Conservation (phyloP, 2,888 invertebrate species). For the Saturnia pavonia region DNA sequence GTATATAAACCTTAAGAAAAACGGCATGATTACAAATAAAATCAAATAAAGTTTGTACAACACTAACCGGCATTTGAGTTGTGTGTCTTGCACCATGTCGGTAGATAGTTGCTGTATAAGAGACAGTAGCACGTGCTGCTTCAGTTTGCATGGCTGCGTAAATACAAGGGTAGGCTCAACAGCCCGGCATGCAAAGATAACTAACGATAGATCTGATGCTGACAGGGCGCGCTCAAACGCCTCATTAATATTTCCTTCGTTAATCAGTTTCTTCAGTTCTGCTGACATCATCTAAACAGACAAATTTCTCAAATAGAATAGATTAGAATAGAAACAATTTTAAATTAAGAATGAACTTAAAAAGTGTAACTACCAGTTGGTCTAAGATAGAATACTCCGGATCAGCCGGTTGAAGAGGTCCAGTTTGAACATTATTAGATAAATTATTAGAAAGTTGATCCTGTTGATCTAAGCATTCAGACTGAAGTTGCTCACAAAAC, state of each 20-base stretch:
- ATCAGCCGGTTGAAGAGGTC: conserved; percentile 51
- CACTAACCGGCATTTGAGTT: conserved; percentile 64
- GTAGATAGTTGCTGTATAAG: conserved; percentile 96
- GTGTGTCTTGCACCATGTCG: conserved; percentile 91
- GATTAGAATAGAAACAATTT: no score
- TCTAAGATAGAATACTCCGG: conserved; percentile 55
- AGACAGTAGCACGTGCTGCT: conserved; percentile 93
- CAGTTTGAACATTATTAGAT: conserved; percentile 22
- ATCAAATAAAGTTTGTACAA: neutral
- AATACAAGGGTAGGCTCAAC: conserved; percentile 90
- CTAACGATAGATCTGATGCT: conserved; percentile 91
- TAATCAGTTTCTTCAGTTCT: conserved; percentile 53
- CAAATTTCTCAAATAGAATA: neutral
- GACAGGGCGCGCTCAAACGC: conserved; percentile 93
- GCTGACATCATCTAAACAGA: conserved; percentile 54
- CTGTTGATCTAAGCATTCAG: conserved; percentile 23
- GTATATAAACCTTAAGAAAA: no score
- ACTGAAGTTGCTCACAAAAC: conserved; percentile 33
- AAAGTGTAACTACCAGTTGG: conserved; percentile 46
- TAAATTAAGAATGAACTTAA: no score
- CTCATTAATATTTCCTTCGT: conserved; percentile 86
- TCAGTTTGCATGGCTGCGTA: conserved; percentile 85
- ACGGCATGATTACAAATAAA: neutral
- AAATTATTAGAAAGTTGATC: conserved; percentile 23
- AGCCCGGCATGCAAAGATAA: conserved; percentile 92